phyloP scores from a whole-genome alignment of 2,113 vertebrate genomes.

The Protobothrops mucrosquamatus region DNA sequence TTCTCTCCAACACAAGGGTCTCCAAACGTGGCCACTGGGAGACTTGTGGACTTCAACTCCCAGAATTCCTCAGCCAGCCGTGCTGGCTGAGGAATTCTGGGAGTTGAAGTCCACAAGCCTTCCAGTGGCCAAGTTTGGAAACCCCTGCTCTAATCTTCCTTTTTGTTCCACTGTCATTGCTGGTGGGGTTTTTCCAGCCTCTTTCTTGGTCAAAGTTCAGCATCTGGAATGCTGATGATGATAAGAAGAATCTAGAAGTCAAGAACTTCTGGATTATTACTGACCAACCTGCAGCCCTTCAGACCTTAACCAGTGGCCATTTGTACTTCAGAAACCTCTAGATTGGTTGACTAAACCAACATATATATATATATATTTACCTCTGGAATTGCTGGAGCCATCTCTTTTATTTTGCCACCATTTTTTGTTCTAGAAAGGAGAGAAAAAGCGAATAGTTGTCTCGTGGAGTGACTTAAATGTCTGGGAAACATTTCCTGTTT shows the following conservation, averaged over 20 bases:
- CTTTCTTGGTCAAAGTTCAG: not conserved
- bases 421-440: not conserved
- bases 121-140: not conserved
- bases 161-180: not conserved
- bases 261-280: no score
- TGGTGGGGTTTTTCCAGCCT: not conserved
- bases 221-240: not conserved
- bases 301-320: not conserved
- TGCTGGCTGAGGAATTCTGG: not conserved
- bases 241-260: no score
- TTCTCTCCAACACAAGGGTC: not conserved
- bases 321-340: not conserved
- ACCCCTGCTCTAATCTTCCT: not conserved
- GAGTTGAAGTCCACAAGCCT: not conserved
- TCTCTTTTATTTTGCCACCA: not conserved
- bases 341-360: no score
- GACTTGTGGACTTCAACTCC: not conserved
- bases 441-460: conserved; percentile 10
- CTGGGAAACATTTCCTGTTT: not conserved
- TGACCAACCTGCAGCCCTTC: not conserved
- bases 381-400: not conserved
- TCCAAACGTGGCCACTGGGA: not conserved
- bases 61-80: not conserved
- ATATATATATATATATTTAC: not conserved
- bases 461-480: not conserved